Base-by-base conservation (phyloP, 2,888 invertebrate genomes). In the Machimus rusticus region DNA sequence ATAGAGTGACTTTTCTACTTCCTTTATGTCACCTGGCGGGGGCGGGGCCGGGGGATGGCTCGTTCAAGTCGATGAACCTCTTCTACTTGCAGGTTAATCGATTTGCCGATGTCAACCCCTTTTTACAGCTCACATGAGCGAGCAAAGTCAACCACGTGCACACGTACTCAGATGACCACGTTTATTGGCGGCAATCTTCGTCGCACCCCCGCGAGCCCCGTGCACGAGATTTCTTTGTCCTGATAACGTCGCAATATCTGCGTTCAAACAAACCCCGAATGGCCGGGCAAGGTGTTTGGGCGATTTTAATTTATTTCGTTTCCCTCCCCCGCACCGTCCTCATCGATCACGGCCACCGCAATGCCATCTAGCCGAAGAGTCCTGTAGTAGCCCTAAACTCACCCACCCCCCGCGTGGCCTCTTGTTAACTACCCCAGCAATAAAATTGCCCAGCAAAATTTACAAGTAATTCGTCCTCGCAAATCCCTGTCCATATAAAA, bases 131-230 rank as follows among this genome's bases (percentile, higher is more conserved):
- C 85, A 87, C 87, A 87, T 87, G 87, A 88, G 78, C 86, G 87
- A 87, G 66, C 88, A 88, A 87, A 88, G 88, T 88, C 88, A 88
- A 88, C 87, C 87, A 88, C 88, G 88, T 88, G 87, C 86, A 87
- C 87, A 88, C 78, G 87, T 88, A 86, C 87, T 88, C 84, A 74
- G 87, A 88, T 88, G 87, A 88, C 88, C 88, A 88, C 87, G 86
- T 88, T 66, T 88, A 88, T 88, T 88, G 78, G 51, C 87, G 86
- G 88, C 86, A 86, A 87, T 88, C 79, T 86, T 79, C 87, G 16
- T 46, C 57, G 2, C n/a, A 19, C 74, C 28, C 16, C 19, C 16
- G 9, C 66, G 5, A 55, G 55, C 39, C 6, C 16, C 8, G 14
- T 66, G 79, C 39, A 81, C 28, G 78, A 88, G 87, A 88, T 88